Evolutionary conservation across 2,113 vertebrate genomes (phyloP).

Genomic region (Emydura subglobosa): DNA sequence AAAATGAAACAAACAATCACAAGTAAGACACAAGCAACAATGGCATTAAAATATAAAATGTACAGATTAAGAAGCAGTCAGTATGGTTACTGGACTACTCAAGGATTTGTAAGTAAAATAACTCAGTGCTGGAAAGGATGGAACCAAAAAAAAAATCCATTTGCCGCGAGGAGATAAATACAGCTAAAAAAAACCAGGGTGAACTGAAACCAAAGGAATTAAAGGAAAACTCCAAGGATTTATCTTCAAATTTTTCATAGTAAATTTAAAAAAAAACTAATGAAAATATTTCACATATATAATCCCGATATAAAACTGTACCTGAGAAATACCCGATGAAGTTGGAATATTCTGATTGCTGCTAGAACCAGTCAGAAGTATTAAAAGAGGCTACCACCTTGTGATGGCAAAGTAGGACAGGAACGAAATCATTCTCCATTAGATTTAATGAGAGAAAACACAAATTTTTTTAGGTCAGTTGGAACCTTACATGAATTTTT

Average conservation of each 20-base stretch:
- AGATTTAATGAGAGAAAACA: neutral
- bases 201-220: neutral
- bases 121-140: neutral
- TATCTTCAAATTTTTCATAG: neutral
- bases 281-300: neutral
- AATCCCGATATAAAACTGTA: neutral
- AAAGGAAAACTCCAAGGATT: neutral
- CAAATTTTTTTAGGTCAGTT: neutral
- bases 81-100: neutral
- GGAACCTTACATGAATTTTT: neutral
- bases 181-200: neutral
- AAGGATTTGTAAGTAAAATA: neutral
- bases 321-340: neutral
- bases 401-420: neutral
- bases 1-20: neutral
- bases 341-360: neutral
- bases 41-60: neutral
- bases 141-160: neutral
- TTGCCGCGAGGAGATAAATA: neutral
- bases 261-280: neutral
- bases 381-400: neutral
- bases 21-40: neutral
- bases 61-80: neutral
- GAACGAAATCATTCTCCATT: neutral
- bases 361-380: neutral